phyloP scores from a whole-genome alignment of 2,797 vertebrate genomes.

The Sparus aurata region DNA sequence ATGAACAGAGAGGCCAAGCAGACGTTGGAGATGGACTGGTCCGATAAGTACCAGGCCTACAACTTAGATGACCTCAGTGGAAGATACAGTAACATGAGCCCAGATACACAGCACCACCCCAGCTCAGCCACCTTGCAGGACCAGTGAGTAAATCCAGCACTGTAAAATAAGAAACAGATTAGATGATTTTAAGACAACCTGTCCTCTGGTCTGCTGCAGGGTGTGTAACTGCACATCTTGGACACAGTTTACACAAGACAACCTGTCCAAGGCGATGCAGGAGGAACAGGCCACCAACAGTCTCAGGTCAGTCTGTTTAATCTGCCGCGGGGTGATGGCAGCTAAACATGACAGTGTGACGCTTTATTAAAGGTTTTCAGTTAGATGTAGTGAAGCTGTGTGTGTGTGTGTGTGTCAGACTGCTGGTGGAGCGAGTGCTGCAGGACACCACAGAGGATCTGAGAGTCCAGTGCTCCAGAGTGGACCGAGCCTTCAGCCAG shows the following conservation, averaged over 20 bases:
- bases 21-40: conserved; percentile 92
- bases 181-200: neutral
- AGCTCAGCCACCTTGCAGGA: conserved; percentile 87
- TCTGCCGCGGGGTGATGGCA: too few relatives aligned
- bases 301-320: conserved; percentile 76
- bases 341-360: neutral
- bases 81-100: conserved; percentile 85
- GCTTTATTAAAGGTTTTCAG: neutral
- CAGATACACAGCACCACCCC: conserved; percentile 85
- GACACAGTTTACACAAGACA: conserved; percentile 88
- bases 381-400: neutral
- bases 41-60: conserved; percentile 91
- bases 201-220: conserved; percentile 73
- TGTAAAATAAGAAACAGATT: neutral
- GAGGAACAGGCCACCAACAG: conserved; percentile 85
- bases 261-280: conserved; percentile 83
- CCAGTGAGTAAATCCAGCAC: conserved; percentile 84
- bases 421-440: conserved; percentile 87
- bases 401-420: conserved; percentile 61
- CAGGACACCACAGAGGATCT: conserved; percentile 89
- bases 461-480: conserved; percentile 82
- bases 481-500: conserved; percentile 84
- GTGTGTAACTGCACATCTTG: conserved; percentile 86
- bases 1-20: conserved; percentile 89
- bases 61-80: conserved; percentile 86